Conservation (phyloP, 1,140 invertebrate genomes). For the Aleiodes sp. region DNA sequence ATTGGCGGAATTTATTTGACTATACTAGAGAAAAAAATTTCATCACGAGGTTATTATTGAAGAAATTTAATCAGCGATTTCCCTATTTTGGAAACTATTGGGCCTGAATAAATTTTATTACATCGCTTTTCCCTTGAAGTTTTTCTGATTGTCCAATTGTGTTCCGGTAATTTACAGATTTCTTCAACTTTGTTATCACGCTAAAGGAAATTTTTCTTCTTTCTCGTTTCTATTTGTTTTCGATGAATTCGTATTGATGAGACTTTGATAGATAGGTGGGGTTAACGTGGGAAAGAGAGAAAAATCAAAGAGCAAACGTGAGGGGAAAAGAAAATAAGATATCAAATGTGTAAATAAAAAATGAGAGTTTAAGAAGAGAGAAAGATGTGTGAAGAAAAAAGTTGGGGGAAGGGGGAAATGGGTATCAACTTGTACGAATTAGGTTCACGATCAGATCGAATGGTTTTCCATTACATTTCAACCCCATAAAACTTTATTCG, state of each 20-base stretch:
- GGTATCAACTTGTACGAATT: conserved; percentile 14
- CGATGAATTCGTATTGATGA: neutral
- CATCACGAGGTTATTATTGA: too few species aligned
- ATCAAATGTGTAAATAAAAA: neutral
- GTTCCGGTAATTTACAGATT: too few species aligned
- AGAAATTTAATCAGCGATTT: too few species aligned
- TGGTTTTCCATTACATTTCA: conserved; percentile 15
- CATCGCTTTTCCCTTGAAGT: too few species aligned
- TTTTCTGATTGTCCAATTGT: too few species aligned
- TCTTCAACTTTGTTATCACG: too few species aligned
- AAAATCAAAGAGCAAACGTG: conserved; percentile 20
- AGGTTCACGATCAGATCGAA: conserved; percentile 22
- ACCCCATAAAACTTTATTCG: neutral
- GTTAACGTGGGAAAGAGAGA: neutral
- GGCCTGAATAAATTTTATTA: too few species aligned
- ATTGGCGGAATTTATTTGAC: too few species aligned
- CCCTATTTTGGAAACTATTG: too few species aligned
- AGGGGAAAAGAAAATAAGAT: neutral
- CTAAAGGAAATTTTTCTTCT: neutral
- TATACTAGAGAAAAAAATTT: too few species aligned
- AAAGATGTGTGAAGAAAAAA: neutral
- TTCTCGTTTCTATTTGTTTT: neutral
- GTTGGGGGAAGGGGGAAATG: too few species aligned
- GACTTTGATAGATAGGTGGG: neutral
- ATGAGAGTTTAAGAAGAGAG: neutral